Evolutionary conservation across 2,888 invertebrate species (phyloP).

Genomic region (Trichacis sp.): DNA sequence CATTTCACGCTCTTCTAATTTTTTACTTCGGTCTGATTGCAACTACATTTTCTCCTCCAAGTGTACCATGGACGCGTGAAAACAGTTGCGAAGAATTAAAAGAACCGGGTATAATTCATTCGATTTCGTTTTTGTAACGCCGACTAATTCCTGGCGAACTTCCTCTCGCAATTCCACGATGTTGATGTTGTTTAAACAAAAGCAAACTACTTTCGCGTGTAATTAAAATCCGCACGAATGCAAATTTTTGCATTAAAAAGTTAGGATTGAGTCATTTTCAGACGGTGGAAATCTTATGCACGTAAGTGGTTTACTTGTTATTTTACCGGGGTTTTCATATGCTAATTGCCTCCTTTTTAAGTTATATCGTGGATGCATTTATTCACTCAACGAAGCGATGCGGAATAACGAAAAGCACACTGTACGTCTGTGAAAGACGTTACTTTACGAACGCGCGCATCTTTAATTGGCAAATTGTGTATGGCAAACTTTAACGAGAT

Average conservation of each 20-base stretch:
- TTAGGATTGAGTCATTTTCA: background rate
- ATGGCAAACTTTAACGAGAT: background rate
- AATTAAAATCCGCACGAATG: background rate
- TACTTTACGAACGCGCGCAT: background rate
- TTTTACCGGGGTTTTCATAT: constrained; percentile 18
- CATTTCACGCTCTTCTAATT: constrained; percentile 14
- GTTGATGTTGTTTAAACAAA: background rate
- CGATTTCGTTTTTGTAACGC: background rate
- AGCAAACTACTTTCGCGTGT: background rate
- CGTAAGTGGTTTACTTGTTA: background rate
- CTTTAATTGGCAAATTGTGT: background rate
- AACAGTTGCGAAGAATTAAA: background rate
- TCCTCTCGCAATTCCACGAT: no score
- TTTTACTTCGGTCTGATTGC: constrained; percentile 6
- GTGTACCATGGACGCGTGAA: background rate
- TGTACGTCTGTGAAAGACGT: background rate
- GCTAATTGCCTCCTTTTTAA: constrained; percentile 21
- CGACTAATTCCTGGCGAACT: background rate
- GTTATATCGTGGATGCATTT: constrained; percentile 6
- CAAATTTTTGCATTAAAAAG: background rate
- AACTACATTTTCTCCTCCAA: background rate
- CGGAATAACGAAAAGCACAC: constrained; percentile 5
- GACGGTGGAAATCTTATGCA: background rate
- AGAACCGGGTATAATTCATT: background rate
- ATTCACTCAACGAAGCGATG: constrained; percentile 5